Conservation (phyloP, 2,113 vertebrate species). For the Herpailurus yagouaroundi region DNA sequence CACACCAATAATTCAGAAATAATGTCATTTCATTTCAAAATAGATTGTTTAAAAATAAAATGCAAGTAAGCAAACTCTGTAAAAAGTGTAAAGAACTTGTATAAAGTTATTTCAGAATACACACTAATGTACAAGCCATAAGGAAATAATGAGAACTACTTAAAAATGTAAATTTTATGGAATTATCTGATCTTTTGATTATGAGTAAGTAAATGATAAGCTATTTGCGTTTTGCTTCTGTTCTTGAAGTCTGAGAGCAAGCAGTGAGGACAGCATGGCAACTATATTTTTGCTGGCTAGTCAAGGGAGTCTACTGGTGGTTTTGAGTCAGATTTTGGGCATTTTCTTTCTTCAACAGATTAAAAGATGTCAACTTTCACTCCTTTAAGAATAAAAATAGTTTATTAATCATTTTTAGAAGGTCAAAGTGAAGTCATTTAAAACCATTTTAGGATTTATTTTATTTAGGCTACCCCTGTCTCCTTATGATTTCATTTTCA, state of each 20-base stretch:
- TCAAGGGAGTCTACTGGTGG: neutral
- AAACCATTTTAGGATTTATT: neutral
- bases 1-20: neutral
- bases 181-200: neutral
- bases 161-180: neutral
- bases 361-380: neutral
- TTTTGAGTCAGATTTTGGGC: slow-evolving; percentile 25
- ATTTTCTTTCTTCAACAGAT: neutral
- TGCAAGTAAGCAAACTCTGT: neutral
- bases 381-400: neutral
- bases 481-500: neutral
- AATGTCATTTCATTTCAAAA: neutral
- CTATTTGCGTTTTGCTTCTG: neutral
- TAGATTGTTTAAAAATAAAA: neutral
- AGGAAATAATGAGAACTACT: neutral
- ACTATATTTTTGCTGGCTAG: neutral
- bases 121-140: neutral
- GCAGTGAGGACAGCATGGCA: neutral
- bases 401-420: neutral
- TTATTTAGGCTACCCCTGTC: neutral
- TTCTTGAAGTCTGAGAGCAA: neutral
- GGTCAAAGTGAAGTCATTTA: neutral
- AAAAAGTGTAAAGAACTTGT: neutral
- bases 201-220: neutral
- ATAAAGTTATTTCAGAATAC: neutral